A percentile compares a stretch with the other conserved stretches of the same genome.
Evolutionary conservation across 2,113 vertebrate species (phyloP).

Genomic region (Collichthys lucidus): DNA sequence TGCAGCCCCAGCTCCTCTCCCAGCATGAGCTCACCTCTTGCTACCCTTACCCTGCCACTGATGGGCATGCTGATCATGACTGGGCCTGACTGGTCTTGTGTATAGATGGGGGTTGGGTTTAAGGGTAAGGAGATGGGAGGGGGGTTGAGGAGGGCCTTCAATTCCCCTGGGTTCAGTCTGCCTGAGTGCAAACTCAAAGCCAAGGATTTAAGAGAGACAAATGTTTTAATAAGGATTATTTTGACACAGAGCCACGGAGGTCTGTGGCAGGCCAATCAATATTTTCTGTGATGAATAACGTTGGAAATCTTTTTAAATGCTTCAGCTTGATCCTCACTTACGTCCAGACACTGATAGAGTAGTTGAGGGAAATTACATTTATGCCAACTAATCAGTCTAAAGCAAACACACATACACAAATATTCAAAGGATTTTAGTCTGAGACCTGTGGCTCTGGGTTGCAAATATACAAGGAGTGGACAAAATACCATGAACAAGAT

Average conservation of each 20-base stretch:
- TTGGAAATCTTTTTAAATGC: slow-evolving; percentile 43
- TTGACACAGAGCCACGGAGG: slow-evolving; percentile 44
- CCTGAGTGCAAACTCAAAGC: slow-evolving; percentile 59
- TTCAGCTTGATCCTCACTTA: slow-evolving; percentile 45
- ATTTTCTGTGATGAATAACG: slow-evolving; percentile 54
- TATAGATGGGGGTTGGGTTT: slow-evolving; percentile 36
- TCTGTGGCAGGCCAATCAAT: slow-evolving; percentile 54
- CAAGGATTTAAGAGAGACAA: slow-evolving; percentile 72
- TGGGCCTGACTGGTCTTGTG: slow-evolving; percentile 40
- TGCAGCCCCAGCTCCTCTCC: slow-evolving; percentile 77
- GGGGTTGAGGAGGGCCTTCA: slow-evolving; percentile 8
- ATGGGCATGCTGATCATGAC: slow-evolving; percentile 53
- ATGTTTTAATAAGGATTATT: slow-evolving; percentile 58
- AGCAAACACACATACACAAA: slow-evolving; percentile 10
- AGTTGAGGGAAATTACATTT: slow-evolving; percentile 8
- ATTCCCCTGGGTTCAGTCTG: slow-evolving; percentile 20
- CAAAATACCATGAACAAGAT: slow-evolving; percentile 24
- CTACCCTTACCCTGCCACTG: slow-evolving; percentile 63
- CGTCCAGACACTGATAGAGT: slow-evolving; percentile 10
- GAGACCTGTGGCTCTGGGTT: slow-evolving; percentile 37
- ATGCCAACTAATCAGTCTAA: slow-evolving; percentile 9
- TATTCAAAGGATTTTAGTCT: slow-evolving; percentile 27
- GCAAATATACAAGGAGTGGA: slow-evolving; percentile 20
- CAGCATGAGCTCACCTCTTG: slow-evolving; percentile 30
- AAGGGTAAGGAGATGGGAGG: slow-evolving; percentile 9